Evolutionary conservation across 2,113 vertebrate species (phyloP).

Genomic region (Caranx ignobilis): DNA sequence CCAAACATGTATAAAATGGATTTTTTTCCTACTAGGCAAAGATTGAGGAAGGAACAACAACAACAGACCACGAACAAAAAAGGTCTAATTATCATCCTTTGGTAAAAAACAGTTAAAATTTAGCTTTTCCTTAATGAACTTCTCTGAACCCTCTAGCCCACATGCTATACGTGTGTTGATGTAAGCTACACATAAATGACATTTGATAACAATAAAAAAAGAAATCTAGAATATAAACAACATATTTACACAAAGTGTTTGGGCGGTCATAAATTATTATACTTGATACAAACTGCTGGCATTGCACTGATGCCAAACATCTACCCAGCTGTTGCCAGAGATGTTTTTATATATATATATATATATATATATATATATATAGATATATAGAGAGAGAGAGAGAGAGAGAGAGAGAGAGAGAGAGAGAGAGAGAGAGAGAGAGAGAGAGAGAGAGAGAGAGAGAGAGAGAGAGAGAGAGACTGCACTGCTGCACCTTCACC

Average conservation of each 20-base stretch:
- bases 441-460: too few species aligned
- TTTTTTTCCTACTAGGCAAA: slow-evolving; percentile 29
- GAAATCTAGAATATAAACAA: slow-evolving; percentile 79
- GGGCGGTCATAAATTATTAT: slow-evolving; percentile 71
- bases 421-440: too few species aligned
- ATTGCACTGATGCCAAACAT: slow-evolving; percentile 48
- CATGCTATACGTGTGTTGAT: slow-evolving; percentile 70
- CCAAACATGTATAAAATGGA: slow-evolving; percentile 33
- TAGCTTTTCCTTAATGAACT: slow-evolving; percentile 66
- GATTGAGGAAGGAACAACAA: slow-evolving; percentile 31
- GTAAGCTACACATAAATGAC: slow-evolving; percentile 77
- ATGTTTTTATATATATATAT: slow-evolving; percentile 9
- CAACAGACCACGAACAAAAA: slow-evolving; percentile 45
- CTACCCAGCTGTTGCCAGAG: slow-evolving; percentile 39
- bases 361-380: not conserved
- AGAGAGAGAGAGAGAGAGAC: too few species aligned
- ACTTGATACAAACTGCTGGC: slow-evolving; percentile 64
- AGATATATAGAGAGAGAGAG: not conserved
- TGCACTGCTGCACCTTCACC: slow-evolving; percentile 47
- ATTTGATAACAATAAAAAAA: slow-evolving; percentile 63
- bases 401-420: too few species aligned
- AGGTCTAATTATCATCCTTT: slow-evolving; percentile 77
- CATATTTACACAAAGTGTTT: slow-evolving; percentile 81
- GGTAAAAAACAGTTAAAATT: slow-evolving; percentile 73
- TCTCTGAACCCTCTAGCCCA: slow-evolving; percentile 67